These are phyloP conservation scores for Tetheella fluctuosa DNA, from an alignment of 2,888 invertebrate genomes.

Conservation along the genomic window DNA sequence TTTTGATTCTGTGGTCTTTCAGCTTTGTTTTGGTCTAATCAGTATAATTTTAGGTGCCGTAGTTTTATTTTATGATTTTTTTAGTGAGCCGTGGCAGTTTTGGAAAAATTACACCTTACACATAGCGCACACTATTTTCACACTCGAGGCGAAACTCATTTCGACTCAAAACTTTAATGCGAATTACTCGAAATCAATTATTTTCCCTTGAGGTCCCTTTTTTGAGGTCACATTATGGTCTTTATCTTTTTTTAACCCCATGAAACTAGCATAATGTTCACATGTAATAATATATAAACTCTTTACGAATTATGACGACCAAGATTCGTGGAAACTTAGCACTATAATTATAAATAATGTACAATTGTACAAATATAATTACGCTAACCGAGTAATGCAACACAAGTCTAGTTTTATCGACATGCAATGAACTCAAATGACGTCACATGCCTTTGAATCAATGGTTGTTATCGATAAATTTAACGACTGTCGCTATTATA, in stretches of 20 bases:
- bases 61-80: too few relatives aligned
- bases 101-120: too few relatives aligned
- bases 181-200: too few relatives aligned
- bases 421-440: not conserved
- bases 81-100: too few relatives aligned
- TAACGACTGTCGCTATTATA: not conserved
- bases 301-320: conserved; percentile 51
- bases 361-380: conserved; percentile 31
- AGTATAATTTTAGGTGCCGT: too few relatives aligned
- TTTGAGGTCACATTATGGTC: too few relatives aligned
- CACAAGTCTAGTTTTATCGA: conserved; percentile 2
- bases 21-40: too few relatives aligned
- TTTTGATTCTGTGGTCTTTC: too few relatives aligned
- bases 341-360: conserved; percentile 18
- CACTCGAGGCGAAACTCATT: too few relatives aligned
- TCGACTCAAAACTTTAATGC: too few relatives aligned
- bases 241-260: conserved; percentile 6
- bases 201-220: too few relatives aligned
- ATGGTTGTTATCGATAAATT: conserved; percentile 4
- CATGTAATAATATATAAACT: conserved; percentile 36
- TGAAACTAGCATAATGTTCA: conserved; percentile 32
- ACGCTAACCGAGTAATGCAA: conserved; percentile 18
- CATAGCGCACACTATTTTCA: too few relatives aligned
- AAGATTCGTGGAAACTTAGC: conserved; percentile 42
- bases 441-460: conserved; percentile 2